Evolutionary conservation across 1,140 invertebrate species (phyloP), one percentile per base, ranked within the genome.

Genomic region (Eurosta solidaginis): DNA sequence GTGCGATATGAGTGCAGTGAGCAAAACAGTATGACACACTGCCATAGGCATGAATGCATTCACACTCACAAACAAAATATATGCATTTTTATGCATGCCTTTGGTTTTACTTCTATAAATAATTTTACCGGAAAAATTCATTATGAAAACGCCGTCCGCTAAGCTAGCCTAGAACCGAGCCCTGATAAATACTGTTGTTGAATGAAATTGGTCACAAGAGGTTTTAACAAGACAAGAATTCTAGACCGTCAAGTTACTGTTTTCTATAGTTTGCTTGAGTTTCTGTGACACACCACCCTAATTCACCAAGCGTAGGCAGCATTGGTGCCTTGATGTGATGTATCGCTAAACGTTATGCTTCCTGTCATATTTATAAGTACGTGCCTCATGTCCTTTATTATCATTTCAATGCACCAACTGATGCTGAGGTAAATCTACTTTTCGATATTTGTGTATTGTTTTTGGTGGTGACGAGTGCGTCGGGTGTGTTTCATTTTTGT

Each of bases 381-480:
- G 59, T 68, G 59, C 33, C 33, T 40, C 59, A 68, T 68, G 59
- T 68, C 59, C 22, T 68, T 68, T 68, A 68, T 68, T 68, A 68
- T 40, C 59, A 68, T 68, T 68, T 40, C 25, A 36, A 68, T 68
- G 29, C 59, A 68, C 59, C 59, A 68, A 68, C 33, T 68, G 59
- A 40, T 68, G 59, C 29, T 29, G 59, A 20, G 20, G 27, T n/a
- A 29, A 68, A 68, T 6, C 59, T 42, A 40, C n/a, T n/a, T 68
- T 40, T 40, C 33, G 33, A 40, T 68, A 40, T 29, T 40, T 20
- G 27, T n/a, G 14, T 40, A 20, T 3, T 47, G 14, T 47, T 47
- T 47, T 47, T 12, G 45, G 14, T 9, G 7, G 45, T 2, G 14
- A 17, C 14, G 14, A 20, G 9, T 1, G 12, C n/a, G n/a, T 20